Evolutionary conservation across 2,888 invertebrate species (phyloP), one percentile per base, ranked within the genome.

Genomic region (Drosophila pseudotalamancana): DNA sequence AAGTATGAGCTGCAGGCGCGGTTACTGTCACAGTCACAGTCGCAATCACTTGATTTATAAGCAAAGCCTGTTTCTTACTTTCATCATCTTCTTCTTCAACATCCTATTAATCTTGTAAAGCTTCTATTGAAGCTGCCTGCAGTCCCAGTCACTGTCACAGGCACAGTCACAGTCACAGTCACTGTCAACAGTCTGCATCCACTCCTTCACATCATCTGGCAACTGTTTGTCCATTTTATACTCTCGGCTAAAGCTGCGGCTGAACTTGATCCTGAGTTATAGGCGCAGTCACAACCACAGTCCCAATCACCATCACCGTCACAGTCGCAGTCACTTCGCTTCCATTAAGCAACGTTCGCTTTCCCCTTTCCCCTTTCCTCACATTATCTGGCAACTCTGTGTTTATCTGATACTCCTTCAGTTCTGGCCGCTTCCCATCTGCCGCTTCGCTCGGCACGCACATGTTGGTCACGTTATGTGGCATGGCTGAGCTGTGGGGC

Each of bases 401-500:
- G 42, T 27, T 34, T 54, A 27, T 55, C 56, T 57, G 25, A 19
- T 12, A 21, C 46, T 12, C 6, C 4, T 6, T 14, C 14, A 6
- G 60, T 46, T 27, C 39, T 4, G 42, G 35, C 39, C 35, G 55
- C 34, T 60, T 45, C 45, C 45, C 45, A 55, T 63, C 51, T 46
- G 51, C 34, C 27, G 49, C n/a, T 42, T 25, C 40, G 54, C 42
- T 63, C 48, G 85, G 75, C 81, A 81, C 81, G 81, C 81, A 81
- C 81, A 87, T 72, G 77, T 80, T 87, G 81, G 77, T 81, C 81
- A 87, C 87, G 87, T 81, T 87, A 84, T 80, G 53, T 59, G 62
- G 32, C 18, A 9, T 43, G 46, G 14, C 6, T 39, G 6, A 32
- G 23, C 40, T 40, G 42, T 18, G 45, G 23, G 16, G 45, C 18